Percentiles rank a stretch among this genome's conserved stretches.
Conservation (phyloP, 2,797 vertebrate genomes). For the Alauda arvensis region DNA sequence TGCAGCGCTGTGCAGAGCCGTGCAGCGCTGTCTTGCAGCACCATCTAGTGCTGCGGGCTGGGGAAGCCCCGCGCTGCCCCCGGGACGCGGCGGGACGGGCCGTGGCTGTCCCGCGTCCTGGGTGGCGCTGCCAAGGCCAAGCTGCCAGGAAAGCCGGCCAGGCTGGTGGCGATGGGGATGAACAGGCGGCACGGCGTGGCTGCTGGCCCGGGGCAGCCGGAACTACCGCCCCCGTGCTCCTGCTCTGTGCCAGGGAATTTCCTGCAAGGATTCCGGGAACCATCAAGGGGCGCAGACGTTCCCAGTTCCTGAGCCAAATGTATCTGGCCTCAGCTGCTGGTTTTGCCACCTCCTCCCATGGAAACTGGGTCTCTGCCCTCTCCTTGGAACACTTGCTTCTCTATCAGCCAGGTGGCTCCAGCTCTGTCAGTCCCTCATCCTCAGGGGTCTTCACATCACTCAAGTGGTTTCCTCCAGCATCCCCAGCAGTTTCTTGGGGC, state of each 20-base stretch:
- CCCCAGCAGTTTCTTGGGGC: neutral
- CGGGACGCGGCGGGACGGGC: rapidly evolving
- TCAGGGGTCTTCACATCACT: neutral
- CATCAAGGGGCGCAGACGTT: neutral
- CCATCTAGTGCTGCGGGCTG: conserved; percentile 31
- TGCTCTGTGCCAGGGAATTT: neutral
- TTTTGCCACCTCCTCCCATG: neutral
- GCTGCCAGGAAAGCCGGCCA: neutral
- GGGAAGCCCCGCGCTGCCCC: neutral
- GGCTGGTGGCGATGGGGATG: neutral
- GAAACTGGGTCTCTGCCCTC: neutral
- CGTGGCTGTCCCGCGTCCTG: rapidly evolving
- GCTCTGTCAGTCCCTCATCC: neutral
- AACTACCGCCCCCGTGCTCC: neutral
- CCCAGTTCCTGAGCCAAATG: neutral
- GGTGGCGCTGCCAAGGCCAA: neutral
- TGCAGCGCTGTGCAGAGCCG: neutral
- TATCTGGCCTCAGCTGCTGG: neutral
- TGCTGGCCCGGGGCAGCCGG: neutral
- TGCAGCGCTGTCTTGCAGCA: conserved; percentile 29
- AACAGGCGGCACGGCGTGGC: neutral
- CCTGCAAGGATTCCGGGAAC: neutral
- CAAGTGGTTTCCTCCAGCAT: neutral
- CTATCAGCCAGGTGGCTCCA: neutral
- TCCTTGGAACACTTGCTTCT: neutral